Evolutionary conservation across 2,888 invertebrate genomes (phyloP), one percentile per base, ranked within the genome.

Genomic region (Lithophane semibrunnea): DNA sequence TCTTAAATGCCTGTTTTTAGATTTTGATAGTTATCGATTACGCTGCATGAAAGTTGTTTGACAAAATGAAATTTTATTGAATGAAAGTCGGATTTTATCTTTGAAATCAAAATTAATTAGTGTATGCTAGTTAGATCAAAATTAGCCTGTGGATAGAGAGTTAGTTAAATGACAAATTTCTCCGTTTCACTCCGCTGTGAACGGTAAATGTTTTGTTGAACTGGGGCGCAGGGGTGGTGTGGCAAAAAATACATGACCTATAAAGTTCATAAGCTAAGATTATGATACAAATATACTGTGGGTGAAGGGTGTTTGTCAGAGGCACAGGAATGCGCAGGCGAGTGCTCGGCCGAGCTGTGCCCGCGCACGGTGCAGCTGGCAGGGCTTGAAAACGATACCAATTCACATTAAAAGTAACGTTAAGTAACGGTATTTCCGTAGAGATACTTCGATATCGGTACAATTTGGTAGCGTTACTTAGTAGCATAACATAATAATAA

Each of bases 261-360:
- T 66, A 49, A 63, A 64, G n/a, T 64, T n/a, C 4, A 18, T 13
- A n/a, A 52, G 47, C 13, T 58, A 24, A 67, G 47, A 61, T 72
- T 68, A 63, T 66, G 60, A 29, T 44, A 58, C 42, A 58, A 71
- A 70, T 73, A 54, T 68, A 76, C 42, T 63, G 44, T 66, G 47
- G 52, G 64, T 52, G 80, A 74, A 79, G 83, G 83, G 84, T 86
- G 68, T 73, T 72, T 69, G 29, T 64, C 47, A 69, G 58, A 21
- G 91, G 90, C 90, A 88, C 88, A 89, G 89, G 94, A 92, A 93
- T 94, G 94, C 92, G 93, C 93, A 92, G 92, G 92, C 92, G 91
- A 92, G 91, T 89, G 88, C 87, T 90, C 89, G 82, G 82, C 75
- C 81, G 83, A 84, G 78, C 72, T 86, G 83, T 75, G 83, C 78